Base-by-base conservation (phyloP, 2,888 invertebrate genomes). In the Enchytraeus crypticus region DNA sequence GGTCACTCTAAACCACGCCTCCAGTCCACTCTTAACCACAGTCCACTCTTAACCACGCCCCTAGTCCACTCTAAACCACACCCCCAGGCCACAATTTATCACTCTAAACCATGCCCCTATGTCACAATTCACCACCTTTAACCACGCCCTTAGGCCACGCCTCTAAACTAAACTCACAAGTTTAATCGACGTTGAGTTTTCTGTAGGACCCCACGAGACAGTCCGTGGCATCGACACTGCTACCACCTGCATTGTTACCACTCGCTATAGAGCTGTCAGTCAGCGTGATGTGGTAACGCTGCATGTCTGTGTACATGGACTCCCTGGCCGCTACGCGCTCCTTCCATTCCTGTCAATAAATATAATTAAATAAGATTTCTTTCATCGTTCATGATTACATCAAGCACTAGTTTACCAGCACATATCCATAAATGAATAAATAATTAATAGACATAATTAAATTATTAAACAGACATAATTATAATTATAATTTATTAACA, bases 121-220 rank as follows among this genome's bases (percentile, higher is more conserved):
- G n/a, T n/a, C n/a, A n/a, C n/a, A n/a, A n/a, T n/a, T n/a, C n/a
- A n/a, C n/a, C n/a, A n/a, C n/a, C n/a, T n/a, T n/a, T n/a, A n/a
- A n/a, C n/a, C n/a, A n/a, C n/a, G n/a, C n/a, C n/a, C n/a, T n/a
- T n/a, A n/a, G n/a, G n/a, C n/a, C n/a, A n/a, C n/a, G n/a, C n/a
- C n/a, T n/a, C n/a, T n/a, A n/a, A n/a, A n/a, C n/a, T n/a, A n/a
- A n/a, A n/a, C n/a, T n/a, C n/a, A n/a, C n/a, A n/a, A n/a, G 18
- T 38, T 18, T 38, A 63, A 34, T 63, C 63, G 21, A 53, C 57
- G 53, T 57, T 59, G 14, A 72, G 60, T 54, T 72, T 73, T 43
- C 68, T 66, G 60, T 71, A 74, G 4, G 71, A 67, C 51, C 73
- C 73, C 23, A 70, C 66, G 14, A 73, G 59, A 58, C 71, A 71